Base-by-base conservation (phyloP, 92 coral and sea anemone genomes). In the Phenganax subtilis region DNA sequence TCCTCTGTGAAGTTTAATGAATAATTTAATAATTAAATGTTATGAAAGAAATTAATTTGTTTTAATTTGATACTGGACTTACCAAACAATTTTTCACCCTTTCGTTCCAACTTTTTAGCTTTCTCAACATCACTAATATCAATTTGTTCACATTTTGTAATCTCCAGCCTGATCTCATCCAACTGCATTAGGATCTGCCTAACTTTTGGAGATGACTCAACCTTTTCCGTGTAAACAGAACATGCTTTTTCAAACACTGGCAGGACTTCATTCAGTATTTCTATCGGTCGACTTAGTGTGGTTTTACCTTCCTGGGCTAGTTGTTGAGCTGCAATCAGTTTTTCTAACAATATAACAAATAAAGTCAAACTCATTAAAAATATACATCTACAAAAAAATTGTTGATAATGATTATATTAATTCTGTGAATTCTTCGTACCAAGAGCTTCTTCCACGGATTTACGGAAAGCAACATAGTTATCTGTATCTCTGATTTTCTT, bases 211-310 rank as follows among this genome's bases (percentile, higher is more conserved):
- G 83, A 79, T 54, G 68, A 16, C 20, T 64, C 74, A 14, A 79
- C 75, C 52, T 79, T 63, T 20, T 79, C 83, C 27, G 63, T 79
- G 74, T 59, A 65, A 44, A 63, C 75, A 30, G 71, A 12, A 52
- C 83, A 79, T 51, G 83, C 83, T 73, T 79, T 79, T 14, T 65
- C 74, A 53, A 79, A 79, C 16, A 79, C 83, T 51, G 83, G 83
- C n/a, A 79, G 56, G 59, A 79, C 83, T 65, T 79, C 83, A 60
- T 79, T 79, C 52, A 79, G 73, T 9, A 79, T 64, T 53, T 79
- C 83, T 29, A 79, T 79, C 8, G 83, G 83, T 64, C 83, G 73
- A 53, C 69, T 79, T 29, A 79, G 74, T 12, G 83, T 15, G 14
- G 83, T 79, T 73, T 79, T 79, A 9, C 83, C 83, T 8, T 1